Evolutionary conservation across 2,888 invertebrate species (phyloP).

Genomic region (Eretmocerus hayati): DNA sequence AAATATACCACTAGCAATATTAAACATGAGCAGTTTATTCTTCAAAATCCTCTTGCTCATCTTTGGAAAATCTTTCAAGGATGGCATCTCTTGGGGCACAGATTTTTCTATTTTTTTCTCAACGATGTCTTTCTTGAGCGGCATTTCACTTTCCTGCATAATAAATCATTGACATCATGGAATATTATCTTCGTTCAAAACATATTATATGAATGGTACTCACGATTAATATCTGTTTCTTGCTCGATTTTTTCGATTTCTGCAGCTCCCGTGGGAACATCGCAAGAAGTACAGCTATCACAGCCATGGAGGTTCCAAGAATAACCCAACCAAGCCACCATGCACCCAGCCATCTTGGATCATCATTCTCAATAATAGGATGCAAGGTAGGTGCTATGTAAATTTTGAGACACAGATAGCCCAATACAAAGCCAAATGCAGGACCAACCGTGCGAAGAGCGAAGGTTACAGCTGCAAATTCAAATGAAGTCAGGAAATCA

Average conservation of each 20-base stretch:
- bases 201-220: neutral
- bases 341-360: constrained; percentile 67
- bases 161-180: too few species aligned
- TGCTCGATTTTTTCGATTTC: constrained; percentile 27
- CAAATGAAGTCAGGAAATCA: too few species aligned
- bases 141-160: constrained; percentile 34
- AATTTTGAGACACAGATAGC: constrained; percentile 50
- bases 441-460: constrained; percentile 53
- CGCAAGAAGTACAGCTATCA: constrained; percentile 57
- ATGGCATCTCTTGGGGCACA: constrained; percentile 24
- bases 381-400: constrained; percentile 57
- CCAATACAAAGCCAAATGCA: constrained; percentile 55
- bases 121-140: constrained; percentile 10
- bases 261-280: constrained; percentile 58
- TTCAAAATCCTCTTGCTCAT: constrained; percentile 56
- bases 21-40: constrained; percentile 61
- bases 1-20: constrained; percentile 60
- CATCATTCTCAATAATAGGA: constrained; percentile 54
- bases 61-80: constrained; percentile 51
- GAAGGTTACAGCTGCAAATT: constrained; percentile 47
- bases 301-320: constrained; percentile 51
- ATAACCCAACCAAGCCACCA: constrained; percentile 70
- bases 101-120: neutral
- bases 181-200: too few species aligned
- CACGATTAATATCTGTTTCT: constrained; percentile 13